Conservation (phyloP, 2,888 invertebrate species). For the Synergus itoensis region DNA sequence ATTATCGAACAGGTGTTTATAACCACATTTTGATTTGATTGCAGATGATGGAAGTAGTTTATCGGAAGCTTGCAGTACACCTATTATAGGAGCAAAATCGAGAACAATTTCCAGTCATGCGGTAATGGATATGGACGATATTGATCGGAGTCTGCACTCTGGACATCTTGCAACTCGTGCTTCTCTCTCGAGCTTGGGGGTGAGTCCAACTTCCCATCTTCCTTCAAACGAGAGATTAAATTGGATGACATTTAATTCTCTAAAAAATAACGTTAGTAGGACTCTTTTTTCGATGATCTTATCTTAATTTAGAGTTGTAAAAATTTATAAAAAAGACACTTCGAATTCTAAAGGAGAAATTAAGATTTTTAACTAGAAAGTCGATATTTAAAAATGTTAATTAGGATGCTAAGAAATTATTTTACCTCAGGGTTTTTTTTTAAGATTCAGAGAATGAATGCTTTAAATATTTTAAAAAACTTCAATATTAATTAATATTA, state of each 20-base stretch:
- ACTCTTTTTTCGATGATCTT: not conserved
- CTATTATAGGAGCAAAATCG: constrained; percentile 74
- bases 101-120: constrained; percentile 69
- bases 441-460: not conserved
- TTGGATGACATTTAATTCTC: constrained; percentile 12
- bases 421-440: too few species aligned
- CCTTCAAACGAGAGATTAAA: constrained; percentile 20
- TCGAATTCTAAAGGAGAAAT: not conserved
- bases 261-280: constrained; percentile 15
- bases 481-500: not conserved
- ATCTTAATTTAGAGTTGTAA: not conserved
- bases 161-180: constrained; percentile 73
- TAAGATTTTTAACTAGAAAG: not conserved
- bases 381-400: not conserved
- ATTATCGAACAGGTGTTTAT: constrained; percentile 2
- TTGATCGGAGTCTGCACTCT: constrained; percentile 72
- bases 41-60: constrained; percentile 76
- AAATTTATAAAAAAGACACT: not conserved
- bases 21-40: constrained; percentile 46
- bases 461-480: not conserved
- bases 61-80: constrained; percentile 76
- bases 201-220: constrained; percentile 57
- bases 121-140: constrained; percentile 74
- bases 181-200: constrained; percentile 75
- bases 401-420: too few species aligned